A percentile compares a stretch with the other conserved stretches of the same genome.
phyloP scores from a whole-genome alignment of 2,113 vertebrate species.

The Pteropus alecto region DNA sequence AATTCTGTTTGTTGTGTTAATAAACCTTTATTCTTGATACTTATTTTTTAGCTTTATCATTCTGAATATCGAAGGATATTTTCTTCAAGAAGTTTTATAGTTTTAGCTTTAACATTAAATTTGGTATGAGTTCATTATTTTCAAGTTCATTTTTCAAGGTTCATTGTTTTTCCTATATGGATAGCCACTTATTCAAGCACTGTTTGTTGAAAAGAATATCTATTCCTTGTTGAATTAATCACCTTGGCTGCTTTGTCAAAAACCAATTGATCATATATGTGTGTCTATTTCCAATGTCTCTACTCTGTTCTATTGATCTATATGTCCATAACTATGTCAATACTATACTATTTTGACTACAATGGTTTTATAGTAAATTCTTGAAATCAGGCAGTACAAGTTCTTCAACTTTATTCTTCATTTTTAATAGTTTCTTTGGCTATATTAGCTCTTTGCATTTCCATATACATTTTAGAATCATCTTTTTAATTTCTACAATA shows the following conservation, averaged over 20 bases:
- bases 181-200: background rate
- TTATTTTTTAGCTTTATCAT: background rate
- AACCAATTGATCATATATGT: background rate
- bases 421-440: background rate
- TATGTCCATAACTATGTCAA: background rate
- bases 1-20: background rate
- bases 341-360: background rate
- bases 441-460: background rate
- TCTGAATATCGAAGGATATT: background rate
- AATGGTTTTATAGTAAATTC: background rate
- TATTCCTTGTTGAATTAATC: background rate
- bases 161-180: background rate
- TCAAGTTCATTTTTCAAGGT: background rate
- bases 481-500: background rate
- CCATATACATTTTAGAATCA: background rate
- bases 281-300: background rate
- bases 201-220: background rate
- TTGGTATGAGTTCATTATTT: background rate
- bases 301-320: background rate
- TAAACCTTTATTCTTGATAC: background rate
- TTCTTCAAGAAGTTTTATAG: background rate
- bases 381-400: background rate
- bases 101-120: background rate
- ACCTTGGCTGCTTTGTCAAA: background rate
- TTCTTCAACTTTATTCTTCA: background rate